Evolutionary conservation across 2,797 vertebrate genomes (phyloP), one percentile per base, ranked within the genome.

Genomic region (Macroramphosus scolopax): DNA sequence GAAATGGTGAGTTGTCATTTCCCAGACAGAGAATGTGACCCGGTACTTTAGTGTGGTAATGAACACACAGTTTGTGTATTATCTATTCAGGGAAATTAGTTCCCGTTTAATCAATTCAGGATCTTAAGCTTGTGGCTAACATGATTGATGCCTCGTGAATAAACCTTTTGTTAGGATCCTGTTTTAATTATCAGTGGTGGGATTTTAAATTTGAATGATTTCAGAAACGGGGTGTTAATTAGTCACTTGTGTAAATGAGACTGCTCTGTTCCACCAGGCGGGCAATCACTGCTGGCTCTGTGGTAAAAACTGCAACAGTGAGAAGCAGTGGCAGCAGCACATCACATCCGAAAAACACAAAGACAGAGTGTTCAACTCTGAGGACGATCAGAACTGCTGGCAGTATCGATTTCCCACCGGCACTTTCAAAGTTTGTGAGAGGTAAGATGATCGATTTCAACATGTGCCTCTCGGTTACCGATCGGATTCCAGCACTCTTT

Each of bases 331-430:
- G 97, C 95, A 99, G 80, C 94, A 95, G 85, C 97, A 98, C 71
- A 98, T 99, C 86, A 94, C 95, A 11, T 98, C 97, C 0, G 96
- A 99, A 66, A 98, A 98, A 86, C 97, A 99, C 90, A 98, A 98
- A 77, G 96, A 98, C 56, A 89, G 95, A 64, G 93, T 99, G 68
- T 99, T 99, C 81, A 95, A 95, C 82, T 97, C 93, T 0, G 96
- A 99, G 65, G 96, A 98, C 0, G 96, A 98, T 77, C 94, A 95
- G 75, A 96, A 96, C 83, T 94, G 95, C 84, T 99, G 97, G 97
- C 97, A 98, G 85, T 93, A 98, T 82, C 94, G 97, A 65, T 99
- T 98, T 68, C 97, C 97, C 51, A 97, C 95, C 0, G 96, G 97
- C 32, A 91, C 85, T 78, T 98, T 98, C 81, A 92, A 83, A 88